Conservation (phyloP, 2,888 invertebrate species). For the Macrophya annulata region DNA sequence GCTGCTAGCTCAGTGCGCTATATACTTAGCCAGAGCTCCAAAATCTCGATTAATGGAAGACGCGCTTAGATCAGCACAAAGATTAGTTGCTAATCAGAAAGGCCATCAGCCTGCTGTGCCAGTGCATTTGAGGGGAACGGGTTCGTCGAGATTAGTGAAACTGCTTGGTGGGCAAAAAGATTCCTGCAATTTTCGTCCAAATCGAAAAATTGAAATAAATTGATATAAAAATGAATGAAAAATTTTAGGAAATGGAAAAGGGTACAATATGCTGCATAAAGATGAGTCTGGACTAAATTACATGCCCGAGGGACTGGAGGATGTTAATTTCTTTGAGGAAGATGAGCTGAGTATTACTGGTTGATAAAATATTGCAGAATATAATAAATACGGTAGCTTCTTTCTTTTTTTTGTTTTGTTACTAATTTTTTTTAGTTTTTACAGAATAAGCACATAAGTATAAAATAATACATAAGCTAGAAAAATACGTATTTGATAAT, state of each 20-base stretch:
- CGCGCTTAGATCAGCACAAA: slow-evolving; percentile 84
- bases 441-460: background rate
- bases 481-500: background rate
- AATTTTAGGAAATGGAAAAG: slow-evolving; percentile 84
- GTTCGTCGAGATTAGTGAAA: slow-evolving; percentile 90
- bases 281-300: slow-evolving; percentile 83
- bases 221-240: slow-evolving; percentile 48
- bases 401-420: background rate
- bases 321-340: slow-evolving; percentile 82
- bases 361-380: background rate
- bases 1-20: slow-evolving; percentile 88
- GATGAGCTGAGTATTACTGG: slow-evolving; percentile 48
- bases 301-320: slow-evolving; percentile 86
- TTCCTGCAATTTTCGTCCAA: background rate
- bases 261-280: slow-evolving; percentile 83
- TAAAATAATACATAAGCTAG: background rate
- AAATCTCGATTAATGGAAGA: slow-evolving; percentile 84
- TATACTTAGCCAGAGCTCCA: slow-evolving; percentile 88
- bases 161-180: slow-evolving; percentile 82
- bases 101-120: slow-evolving; percentile 89
- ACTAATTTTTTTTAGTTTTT: background rate
- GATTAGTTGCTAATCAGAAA: slow-evolving; percentile 82
- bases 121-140: slow-evolving; percentile 87
- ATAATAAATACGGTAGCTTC: background rate
- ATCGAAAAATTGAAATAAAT: background rate